Percentiles rank a stretch among this genome's conserved stretches.
These are phyloP conservation scores for Furcifer pardalis DNA, from an alignment of 2,797 vertebrate species.

Conservation along the genomic window DNA sequence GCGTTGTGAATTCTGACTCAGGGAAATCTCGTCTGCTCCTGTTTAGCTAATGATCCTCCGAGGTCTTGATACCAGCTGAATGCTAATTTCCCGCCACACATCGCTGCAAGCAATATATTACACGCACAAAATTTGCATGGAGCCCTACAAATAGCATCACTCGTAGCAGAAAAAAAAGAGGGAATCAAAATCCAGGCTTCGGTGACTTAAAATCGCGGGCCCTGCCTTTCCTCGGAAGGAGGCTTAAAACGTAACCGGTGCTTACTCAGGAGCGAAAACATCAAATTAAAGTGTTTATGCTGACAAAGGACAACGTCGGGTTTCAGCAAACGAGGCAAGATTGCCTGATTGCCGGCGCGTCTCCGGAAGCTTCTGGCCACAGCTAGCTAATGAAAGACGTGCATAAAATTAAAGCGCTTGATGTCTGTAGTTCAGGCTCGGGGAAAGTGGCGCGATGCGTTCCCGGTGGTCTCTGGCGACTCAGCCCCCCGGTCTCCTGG, in stretches of 20 bases:
- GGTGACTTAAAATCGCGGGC: slow-evolving; percentile 80
- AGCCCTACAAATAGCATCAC: background rate
- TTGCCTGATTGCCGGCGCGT: slow-evolving; percentile 89
- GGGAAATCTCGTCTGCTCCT: background rate
- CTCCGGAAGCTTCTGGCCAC: slow-evolving; percentile 83
- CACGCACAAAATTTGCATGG: slow-evolving; percentile 15
- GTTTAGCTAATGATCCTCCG: slow-evolving; percentile 43
- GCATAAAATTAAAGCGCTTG: slow-evolving; percentile 86
- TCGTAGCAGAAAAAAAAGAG: background rate
- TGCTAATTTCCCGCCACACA: slow-evolving; percentile 16
- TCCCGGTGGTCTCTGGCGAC: slow-evolving; percentile 76
- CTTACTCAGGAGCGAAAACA: slow-evolving; percentile 97
- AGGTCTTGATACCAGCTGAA: slow-evolving; percentile 16
- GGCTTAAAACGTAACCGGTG: slow-evolving; percentile 83
- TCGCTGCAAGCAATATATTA: slow-evolving; percentile 7
- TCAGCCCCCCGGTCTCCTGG: slow-evolving; percentile 63
- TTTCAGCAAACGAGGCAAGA: slow-evolving; percentile 93
- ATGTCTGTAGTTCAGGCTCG: slow-evolving; percentile 69
- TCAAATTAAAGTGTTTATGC: slow-evolving; percentile 98
- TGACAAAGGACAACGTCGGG: slow-evolving; percentile 96
- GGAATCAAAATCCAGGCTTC: background rate
- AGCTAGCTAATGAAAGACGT: slow-evolving; percentile 87
- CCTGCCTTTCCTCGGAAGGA: slow-evolving; percentile 79
- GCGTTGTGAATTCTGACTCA: background rate
- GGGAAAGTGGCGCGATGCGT: slow-evolving; percentile 50